Evolutionary conservation across 2,888 invertebrate genomes (phyloP).

Genomic region (Philhelius pedissequus): DNA sequence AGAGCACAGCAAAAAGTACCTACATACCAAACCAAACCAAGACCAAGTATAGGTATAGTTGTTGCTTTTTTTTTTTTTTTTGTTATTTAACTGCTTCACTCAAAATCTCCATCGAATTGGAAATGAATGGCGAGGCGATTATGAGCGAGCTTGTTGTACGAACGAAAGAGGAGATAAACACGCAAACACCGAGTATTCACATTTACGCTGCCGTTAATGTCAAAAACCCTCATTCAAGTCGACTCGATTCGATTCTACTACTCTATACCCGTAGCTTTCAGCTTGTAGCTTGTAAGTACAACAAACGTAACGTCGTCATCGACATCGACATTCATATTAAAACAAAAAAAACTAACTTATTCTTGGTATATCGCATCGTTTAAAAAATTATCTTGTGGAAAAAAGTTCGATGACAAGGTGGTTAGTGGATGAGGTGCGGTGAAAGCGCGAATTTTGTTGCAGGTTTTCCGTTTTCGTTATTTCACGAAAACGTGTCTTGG

Average conservation of each 20-base stretch:
- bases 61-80: neutral
- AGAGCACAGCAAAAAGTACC: neutral
- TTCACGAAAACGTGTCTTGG: slow-evolving; percentile 65
- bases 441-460: slow-evolving; percentile 27
- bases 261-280: neutral
- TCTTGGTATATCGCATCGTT: slow-evolving; percentile 1
- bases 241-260: neutral
- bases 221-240: slow-evolving; percentile 61
- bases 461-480: slow-evolving; percentile 55
- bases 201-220: slow-evolving; percentile 49
- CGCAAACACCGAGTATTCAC: slow-evolving; percentile 55
- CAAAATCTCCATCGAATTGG: slow-evolving; percentile 62
- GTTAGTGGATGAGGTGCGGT: neutral
- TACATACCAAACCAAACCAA: neutral
- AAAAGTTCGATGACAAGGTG: neutral
- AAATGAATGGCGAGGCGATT: slow-evolving; percentile 59
- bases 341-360: neutral
- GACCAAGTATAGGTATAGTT: neutral
- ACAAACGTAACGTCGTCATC: slow-evolving; percentile 19
- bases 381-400: neutral
- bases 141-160: slow-evolving; percentile 62
- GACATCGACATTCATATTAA: slow-evolving; percentile 36
- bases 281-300: neutral
- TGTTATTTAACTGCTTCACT: slow-evolving; percentile 12
- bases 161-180: slow-evolving; percentile 48